These are phyloP conservation scores for Agrochola litura DNA, from an alignment of 2,888 invertebrate genomes.

Conservation along the genomic window DNA sequence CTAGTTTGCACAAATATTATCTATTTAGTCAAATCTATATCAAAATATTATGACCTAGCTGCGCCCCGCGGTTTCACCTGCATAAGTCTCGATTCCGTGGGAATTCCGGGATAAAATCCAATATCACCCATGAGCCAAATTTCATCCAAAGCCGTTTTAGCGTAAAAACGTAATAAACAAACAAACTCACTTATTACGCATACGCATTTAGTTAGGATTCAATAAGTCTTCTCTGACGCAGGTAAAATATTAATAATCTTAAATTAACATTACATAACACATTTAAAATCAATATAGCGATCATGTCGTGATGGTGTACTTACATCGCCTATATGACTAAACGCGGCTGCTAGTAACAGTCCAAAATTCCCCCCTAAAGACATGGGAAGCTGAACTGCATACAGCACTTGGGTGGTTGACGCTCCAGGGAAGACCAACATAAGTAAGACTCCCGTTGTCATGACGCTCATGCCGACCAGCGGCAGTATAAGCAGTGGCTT, in stretches of 20 bases:
- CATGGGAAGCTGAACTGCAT: conserved; percentile 91
- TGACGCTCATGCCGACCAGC: conserved; percentile 88
- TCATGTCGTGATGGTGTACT: conserved; percentile 78
- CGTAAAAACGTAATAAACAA: too few species aligned
- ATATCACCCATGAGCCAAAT: too few species aligned
- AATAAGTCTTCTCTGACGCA: background rate
- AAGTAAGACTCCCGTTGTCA: conserved; percentile 85
- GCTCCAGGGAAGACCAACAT: conserved; percentile 86
- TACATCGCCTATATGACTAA: conserved; percentile 95
- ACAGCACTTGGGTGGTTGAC: conserved; percentile 83
- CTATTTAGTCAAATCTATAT: background rate
- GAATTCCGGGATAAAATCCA: too few species aligned
- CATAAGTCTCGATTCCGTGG: too few species aligned
- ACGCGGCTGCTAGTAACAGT: conserved; percentile 93
- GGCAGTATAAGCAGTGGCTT: conserved; percentile 91
- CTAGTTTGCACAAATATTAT: background rate
- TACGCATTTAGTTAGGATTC: background rate
- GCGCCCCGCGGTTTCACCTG: too few species aligned
- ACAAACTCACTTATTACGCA: too few species aligned
- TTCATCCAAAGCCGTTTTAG: too few species aligned
- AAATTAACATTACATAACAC: background rate
- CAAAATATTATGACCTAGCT: background rate
- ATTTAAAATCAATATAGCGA: conserved; percentile 1
- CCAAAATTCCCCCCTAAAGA: conserved; percentile 93
- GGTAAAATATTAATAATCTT: too few species aligned